phyloP scores from a whole-genome alignment of 35 echinoderm and acorn worm genomes.

The Heliocidaris tuberculata region DNA sequence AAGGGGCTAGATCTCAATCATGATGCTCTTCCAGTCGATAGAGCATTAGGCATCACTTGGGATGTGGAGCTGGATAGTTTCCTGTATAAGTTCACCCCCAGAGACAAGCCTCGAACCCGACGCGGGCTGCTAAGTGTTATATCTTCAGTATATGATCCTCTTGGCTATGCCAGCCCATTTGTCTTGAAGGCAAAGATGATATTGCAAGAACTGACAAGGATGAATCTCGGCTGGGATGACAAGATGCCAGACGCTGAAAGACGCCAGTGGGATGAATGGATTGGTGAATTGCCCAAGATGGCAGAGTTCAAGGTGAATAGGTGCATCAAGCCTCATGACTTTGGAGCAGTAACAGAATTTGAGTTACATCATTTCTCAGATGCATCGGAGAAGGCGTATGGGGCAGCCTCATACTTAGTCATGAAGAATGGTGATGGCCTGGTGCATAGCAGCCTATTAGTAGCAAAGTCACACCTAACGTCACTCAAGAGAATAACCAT shows the following conservation, averaged over 20 bases:
- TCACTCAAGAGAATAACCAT: slow-evolving; percentile 62
- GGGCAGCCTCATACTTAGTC: slow-evolving; percentile 60
- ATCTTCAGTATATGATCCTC: slow-evolving; percentile 58
- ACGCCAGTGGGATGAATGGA: slow-evolving; percentile 28
- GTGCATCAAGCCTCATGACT: slow-evolving; percentile 63
- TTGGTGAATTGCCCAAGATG: slow-evolving; percentile 20
- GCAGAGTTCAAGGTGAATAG: slow-evolving; percentile 45
- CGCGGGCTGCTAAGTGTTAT: slow-evolving; percentile 55
- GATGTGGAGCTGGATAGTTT: slow-evolving; percentile 38
- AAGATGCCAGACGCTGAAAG: background rate
- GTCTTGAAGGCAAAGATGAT: slow-evolving; percentile 48
- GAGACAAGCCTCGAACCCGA: slow-evolving; percentile 26
- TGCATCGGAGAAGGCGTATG: slow-evolving; percentile 72
- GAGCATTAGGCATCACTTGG: slow-evolving; percentile 28
- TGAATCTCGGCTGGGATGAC: slow-evolving; percentile 59
- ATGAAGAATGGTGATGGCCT: slow-evolving; percentile 23
- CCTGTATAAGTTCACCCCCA: slow-evolving; percentile 8
- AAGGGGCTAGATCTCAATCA: slow-evolving; percentile 62
- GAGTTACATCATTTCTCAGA: slow-evolving; percentile 80
- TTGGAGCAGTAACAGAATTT: slow-evolving; percentile 35
- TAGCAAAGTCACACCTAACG: slow-evolving; percentile 49
- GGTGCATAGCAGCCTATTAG: slow-evolving; percentile 37
- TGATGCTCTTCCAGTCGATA: slow-evolving; percentile 58
- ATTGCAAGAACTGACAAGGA: slow-evolving; percentile 50
- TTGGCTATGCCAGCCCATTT: slow-evolving; percentile 46